Base-by-base conservation (phyloP, 2,888 invertebrate genomes). In the Morpho deidamia region DNA sequence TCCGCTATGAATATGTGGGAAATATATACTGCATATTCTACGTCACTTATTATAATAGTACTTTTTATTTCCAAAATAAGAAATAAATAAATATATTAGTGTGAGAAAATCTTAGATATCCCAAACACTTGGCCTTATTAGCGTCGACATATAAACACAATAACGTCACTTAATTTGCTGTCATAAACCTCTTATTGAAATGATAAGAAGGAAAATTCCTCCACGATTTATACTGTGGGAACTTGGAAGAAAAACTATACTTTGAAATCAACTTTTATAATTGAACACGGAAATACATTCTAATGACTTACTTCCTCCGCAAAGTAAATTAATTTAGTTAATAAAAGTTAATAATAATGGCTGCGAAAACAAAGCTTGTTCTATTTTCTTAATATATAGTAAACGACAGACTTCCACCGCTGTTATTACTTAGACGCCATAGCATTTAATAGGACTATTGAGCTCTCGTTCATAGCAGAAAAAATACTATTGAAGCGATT, bases 101-200 rank as follows among this genome's bases (percentile, higher is more conserved):
- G 4, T 23, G 1, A 23, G 10, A 35, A 11, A 14, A 7, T n/a
- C 44, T 37, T 35, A 12, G 7, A 35, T 1, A 46, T 32, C 4
- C 23, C 8, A 9, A 23, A 23, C n/a, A n/a, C 1, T 12, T 48
- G 33, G 40, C 10, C 34, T 40, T 40, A 10, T 40, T 48, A 40
- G 9, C 1, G n/a, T 9, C 40, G 48, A 48, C 48, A 48, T 34
- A 48, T 34, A 33, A 41, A 40, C 48, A 47, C 47, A 40, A 48
- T 33, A 41, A 41, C 48, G 40, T 33, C 9, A 39, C 40, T 48
- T 34, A 10, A 9, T n/a, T 11, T 39, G 23, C 23, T 23, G 23
- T 23, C 32, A 39, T 46, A 11, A 8, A 34, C n/a, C 10, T 10
- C 11, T 11, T 33, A 48, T 41, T 48, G 48, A 11, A 9, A 11